Base-by-base conservation (phyloP, 1,140 invertebrate species). In the Eumaeus atala region DNA sequence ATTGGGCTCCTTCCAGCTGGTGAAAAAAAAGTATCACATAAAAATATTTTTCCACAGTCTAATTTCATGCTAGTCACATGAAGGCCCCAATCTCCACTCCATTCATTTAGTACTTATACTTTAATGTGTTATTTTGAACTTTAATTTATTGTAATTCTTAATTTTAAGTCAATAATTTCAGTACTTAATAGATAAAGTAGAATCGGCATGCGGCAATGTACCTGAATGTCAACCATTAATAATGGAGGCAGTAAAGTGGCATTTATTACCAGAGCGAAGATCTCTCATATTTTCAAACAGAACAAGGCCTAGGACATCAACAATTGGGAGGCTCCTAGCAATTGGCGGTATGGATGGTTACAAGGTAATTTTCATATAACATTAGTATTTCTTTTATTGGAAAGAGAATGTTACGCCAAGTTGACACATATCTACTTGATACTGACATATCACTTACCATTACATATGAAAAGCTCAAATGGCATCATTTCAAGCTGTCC, bases 201-300 rank as follows among this genome's bases (percentile, higher is more conserved):
- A 96, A 81, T 90, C 65, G 21, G 83, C 87, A 3, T 90, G 89
- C 71, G 88, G 84, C n/a, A 84, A 88, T 59, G 91, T 93, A 68
- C 78, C 88, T 11, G 90, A 91, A 58, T 96, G 94, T 74, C 95
- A 96, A 74, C 93, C 95, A 62, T 87, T 98, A 35, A 93, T 98
- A 50, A 95, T 97, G 92, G 96, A 98, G 84, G 96, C 96, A 34
- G 90, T 97, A 55, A 97, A 96, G 72, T 97, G 96, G 90, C 96
- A 97, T 81, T 85, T 97, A 11, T 77, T 97, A 54, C 96, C 96
- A 6, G 96, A 97, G 74, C 86, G 96, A 51, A 87, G 95, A 33
- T 91, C 93, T 51, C 90, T 93, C 55, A 90, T 96, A 58, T 93
- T 93, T 56, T 90, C 91, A 38, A 84, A 90, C 34, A 90, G 96